These are phyloP conservation scores for Lomographa bimaculata DNA, from an alignment of 2,888 invertebrate genomes.

Conservation along the genomic window DNA sequence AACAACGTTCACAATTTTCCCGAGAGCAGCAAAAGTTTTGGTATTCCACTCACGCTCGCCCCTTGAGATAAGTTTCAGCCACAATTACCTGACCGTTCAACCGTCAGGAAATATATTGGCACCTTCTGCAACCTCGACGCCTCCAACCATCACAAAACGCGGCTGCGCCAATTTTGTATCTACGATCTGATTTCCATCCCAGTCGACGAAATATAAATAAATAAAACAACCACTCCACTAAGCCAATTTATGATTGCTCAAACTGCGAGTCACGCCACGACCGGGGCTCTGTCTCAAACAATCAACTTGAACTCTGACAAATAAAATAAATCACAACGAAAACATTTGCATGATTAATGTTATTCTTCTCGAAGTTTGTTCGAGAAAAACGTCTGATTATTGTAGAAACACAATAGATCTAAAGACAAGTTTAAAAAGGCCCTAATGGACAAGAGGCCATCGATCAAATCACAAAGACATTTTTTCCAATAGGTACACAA, in stretches of 20 bases:
- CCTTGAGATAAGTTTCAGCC: conserved; percentile 79
- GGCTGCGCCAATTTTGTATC: conserved; percentile 57
- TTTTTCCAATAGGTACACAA: conserved; percentile 67
- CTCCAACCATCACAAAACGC: conserved; percentile 44
- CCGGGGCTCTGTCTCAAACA: conserved; percentile 33
- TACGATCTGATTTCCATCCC: conserved; percentile 59
- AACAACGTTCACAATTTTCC: conserved; percentile 70
- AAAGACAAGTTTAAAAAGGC: conserved; percentile 78
- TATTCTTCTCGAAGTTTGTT: conserved; percentile 58
- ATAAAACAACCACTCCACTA: conserved; percentile 37
- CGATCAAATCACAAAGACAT: conserved; percentile 80
- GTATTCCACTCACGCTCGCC: conserved; percentile 74
- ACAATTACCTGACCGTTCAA: conserved; percentile 81
- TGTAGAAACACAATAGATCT: conserved; percentile 72
- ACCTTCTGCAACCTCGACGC: conserved; percentile 66
- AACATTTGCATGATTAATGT: conserved; percentile 64
- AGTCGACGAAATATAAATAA: conserved; percentile 38
- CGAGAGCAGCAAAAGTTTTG: conserved; percentile 59
- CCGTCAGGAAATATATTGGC: conserved; percentile 81
- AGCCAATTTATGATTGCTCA: conserved; percentile 46
- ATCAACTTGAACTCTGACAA: conserved; percentile 46
- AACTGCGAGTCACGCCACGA: conserved; percentile 43
- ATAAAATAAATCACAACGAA: conserved; percentile 52
- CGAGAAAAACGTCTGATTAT: conserved; percentile 65
- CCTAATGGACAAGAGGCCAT: conserved; percentile 78